Base-by-base conservation (phyloP, 2,113 vertebrate genomes). In the Halcyon senegalensis region DNA sequence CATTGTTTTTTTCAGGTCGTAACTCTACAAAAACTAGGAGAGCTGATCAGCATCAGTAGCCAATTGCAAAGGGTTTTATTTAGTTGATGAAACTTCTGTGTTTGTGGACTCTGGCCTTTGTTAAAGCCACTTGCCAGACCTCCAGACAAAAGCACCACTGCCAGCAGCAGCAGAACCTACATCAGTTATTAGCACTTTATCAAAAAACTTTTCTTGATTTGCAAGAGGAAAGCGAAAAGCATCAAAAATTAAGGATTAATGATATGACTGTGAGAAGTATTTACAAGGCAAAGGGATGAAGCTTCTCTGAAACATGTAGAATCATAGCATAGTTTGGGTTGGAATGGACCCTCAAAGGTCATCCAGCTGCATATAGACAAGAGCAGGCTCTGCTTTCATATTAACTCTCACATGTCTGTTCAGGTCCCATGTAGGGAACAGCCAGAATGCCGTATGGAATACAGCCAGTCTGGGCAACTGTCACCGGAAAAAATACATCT, bases 381-480 rank as follows among this genome's bases (percentile, higher is more conserved):
- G 20, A 59, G 46, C 31, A 62, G 17, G 51, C 13, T 80, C 5
- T 41, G 43, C 43, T 59, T 53, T 84, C 9, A 0, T 56, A 20
- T 28, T 96, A 81, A 91, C 73, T 96, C 28, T 96, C 27, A 30
- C 12, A 76, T 96, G 56, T 96, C 90, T 89, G 9, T 85, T 20
- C 94, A 99, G 99, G 97, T 99, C 98, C 97, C 99, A 98, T 2
- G 21, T 98, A 70, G 98, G 98, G 39, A 99, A 99, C 95, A 98
- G 98, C 95, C 98, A 99, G 92, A 98, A 98, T 27, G 95, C 89
- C 0, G 98, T 98, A 20, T 99, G 99, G 99, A 99, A 99, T 64
- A 98, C 98, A 41, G 92, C 98, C 55, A 98, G 93, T 21, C 96
- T 97, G 39, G 97, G 98, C 66, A 98, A 98, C 70, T 99, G 98